Percentiles rank a stretch among this genome's conserved stretches.
These are phyloP conservation scores for Conomelus anceps DNA, from an alignment of 2,888 invertebrate species.

Conservation along the genomic window DNA sequence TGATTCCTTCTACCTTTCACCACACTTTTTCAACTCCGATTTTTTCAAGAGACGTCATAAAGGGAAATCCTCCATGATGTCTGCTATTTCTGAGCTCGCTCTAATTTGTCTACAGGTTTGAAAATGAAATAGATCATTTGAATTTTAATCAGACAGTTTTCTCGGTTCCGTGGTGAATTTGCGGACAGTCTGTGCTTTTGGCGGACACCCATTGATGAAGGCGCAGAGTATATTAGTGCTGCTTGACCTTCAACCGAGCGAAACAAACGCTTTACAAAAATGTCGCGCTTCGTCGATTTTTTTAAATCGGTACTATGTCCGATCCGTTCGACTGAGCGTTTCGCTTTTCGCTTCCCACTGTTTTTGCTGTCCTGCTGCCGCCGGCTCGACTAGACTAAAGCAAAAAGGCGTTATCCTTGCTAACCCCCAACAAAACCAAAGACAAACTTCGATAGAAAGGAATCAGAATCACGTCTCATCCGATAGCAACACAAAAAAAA, in stretches of 20 bases:
- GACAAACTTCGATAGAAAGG: background rate
- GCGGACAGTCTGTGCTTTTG: too few relatives aligned
- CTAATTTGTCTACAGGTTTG: background rate
- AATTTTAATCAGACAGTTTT: background rate
- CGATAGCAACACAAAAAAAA: background rate
- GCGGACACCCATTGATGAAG: background rate
- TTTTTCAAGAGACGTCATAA: background rate
- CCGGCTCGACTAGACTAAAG: too few relatives aligned
- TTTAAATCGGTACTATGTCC: background rate
- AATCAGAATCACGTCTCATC: background rate
- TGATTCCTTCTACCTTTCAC: too few relatives aligned
- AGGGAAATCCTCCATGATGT: background rate
- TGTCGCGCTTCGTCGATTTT: background rate
- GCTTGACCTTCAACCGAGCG: background rate
- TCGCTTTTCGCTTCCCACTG: background rate
- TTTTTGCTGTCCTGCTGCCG: too few relatives aligned
- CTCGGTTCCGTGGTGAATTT: background rate
- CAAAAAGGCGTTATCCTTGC: background rate
- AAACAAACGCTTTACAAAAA: background rate
- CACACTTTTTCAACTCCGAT: too few relatives aligned
- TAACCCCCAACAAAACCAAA: background rate
- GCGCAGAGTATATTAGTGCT: background rate
- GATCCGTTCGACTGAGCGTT: background rate
- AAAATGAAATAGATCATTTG: too few relatives aligned
- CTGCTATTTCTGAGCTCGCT: background rate